A percentile compares a stretch with the other conserved stretches of the same genome.
Evolutionary conservation across 2,888 invertebrate genomes (phyloP).

Genomic region (Drosophila flavopinicola): DNA sequence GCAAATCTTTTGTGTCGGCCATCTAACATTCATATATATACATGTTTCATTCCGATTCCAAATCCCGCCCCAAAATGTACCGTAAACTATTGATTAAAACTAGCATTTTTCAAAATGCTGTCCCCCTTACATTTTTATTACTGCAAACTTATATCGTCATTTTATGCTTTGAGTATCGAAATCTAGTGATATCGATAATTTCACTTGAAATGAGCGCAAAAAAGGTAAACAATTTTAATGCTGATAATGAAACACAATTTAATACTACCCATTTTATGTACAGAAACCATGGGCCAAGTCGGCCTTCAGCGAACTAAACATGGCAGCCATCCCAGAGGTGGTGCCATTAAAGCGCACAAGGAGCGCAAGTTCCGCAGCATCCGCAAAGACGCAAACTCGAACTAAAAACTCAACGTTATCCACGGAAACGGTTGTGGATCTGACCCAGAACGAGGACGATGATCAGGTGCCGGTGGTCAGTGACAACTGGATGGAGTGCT

Average conservation of each 20-base stretch:
- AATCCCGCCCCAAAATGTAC: no score
- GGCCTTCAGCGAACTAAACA: constrained; percentile 67
- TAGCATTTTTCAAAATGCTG: no score
- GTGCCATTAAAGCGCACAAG: constrained; percentile 38
- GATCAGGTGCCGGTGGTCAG: not conserved
- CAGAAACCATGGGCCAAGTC: constrained; percentile 78
- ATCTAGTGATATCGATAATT: constrained; percentile 28
- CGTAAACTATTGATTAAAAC: no score
- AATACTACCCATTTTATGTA: not conserved
- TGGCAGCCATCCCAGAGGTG: constrained; percentile 14
- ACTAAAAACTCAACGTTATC: constrained; percentile 1
- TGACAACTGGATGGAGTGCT: constrained; percentile 87
- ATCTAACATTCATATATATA: no score
- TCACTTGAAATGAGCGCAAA: constrained; percentile 52
- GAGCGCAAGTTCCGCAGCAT: constrained; percentile 25
- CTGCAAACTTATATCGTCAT: no score
- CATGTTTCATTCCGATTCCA: no score
- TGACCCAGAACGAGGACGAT: constrained; percentile 23
- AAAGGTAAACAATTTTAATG: constrained; percentile 62
- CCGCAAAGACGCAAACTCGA: not conserved
- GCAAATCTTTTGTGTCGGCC: no score
- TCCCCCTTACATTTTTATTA: no score
- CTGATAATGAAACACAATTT: not conserved
- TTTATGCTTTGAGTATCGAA: not conserved
- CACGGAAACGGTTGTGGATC: constrained; percentile 27